Percentiles rank a stretch among this genome's conserved stretches.
Conservation (phyloP, 1,140 invertebrate species). For the Ridgeia piscesae region DNA sequence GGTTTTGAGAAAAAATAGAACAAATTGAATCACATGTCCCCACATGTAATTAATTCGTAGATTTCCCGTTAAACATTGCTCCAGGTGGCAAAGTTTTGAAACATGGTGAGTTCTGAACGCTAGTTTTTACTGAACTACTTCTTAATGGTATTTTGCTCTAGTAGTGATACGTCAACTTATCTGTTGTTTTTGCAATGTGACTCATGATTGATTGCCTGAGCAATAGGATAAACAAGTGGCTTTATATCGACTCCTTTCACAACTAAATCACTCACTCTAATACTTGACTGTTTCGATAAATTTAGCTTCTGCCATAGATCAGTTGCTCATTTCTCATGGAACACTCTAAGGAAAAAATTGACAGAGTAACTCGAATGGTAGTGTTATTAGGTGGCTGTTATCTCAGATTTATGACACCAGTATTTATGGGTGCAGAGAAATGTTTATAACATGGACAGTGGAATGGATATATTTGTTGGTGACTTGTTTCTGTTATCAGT, state of each 20-base stretch:
- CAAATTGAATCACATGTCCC: background rate
- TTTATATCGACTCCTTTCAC: background rate
- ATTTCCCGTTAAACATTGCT: background rate
- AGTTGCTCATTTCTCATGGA: background rate
- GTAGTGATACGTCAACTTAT: background rate
- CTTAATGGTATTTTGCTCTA: background rate
- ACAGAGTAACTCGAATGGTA: background rate
- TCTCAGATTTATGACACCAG: background rate
- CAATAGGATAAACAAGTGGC: background rate
- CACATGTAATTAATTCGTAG: background rate
- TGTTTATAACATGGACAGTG: background rate
- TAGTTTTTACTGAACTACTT: background rate
- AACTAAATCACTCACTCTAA: background rate
- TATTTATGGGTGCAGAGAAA: background rate
- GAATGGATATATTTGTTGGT: background rate
- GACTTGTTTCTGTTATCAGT: background rate
- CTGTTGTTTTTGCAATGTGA: background rate
- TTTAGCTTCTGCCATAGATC: background rate
- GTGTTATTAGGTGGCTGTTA: background rate
- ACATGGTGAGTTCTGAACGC: background rate
- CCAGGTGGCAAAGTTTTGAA: background rate
- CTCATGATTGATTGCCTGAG: background rate
- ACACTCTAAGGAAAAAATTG: background rate
- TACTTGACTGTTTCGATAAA: background rate
- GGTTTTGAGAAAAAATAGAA: background rate